Evolutionary conservation across 2,797 vertebrate species (phyloP), one percentile per base, ranked within the genome.

Genomic region (Myiothlypis chrysogaster): DNA sequence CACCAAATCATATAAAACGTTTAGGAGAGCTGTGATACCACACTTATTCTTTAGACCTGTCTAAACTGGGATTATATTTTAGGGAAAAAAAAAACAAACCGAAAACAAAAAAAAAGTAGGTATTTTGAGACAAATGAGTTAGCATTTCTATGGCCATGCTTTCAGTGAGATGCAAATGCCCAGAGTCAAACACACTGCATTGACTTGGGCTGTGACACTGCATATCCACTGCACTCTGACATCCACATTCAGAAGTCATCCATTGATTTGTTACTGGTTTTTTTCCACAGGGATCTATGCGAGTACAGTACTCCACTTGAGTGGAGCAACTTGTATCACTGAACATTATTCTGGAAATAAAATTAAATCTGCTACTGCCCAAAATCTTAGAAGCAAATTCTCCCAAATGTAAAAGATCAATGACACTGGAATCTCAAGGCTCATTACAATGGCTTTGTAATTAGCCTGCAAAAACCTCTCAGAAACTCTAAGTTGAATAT

Each of bases 361-460:
- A 89, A 87, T 56, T 66, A 55, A 44, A 89, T 83, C 79, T 83
- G 37, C 41, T 78, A 53, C 47, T 86, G 69, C 73, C 71, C 69
- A 92, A 92, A 93, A 91, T 65, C 72, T 75, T 55, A 77, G 53
- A 88, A 91, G 34, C 16, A 75, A 83, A 61, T 83, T 81, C 55
- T 87, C 89, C 86, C 91, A 83, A 78, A 87, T 59, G 69, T 65
- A 88, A 69, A 77, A 95, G 78, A 94, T 87, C 87, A 90, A 75
- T 85, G 61, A 65, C 72, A 94, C 1, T 81, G 69, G 87, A 89
- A 81, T 89, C 94, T 95, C 93, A 69, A 92, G 82, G 55, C 57
- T 91, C 66, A 79, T 89, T 92, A 89, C 79, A 96, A 87, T 73
- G 37, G 70, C 55, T 94, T 87, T 92, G 88, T 94, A 96, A 94